Base-by-base conservation (phyloP, 2,113 vertebrate species). In the Ptyas mucosa region DNA sequence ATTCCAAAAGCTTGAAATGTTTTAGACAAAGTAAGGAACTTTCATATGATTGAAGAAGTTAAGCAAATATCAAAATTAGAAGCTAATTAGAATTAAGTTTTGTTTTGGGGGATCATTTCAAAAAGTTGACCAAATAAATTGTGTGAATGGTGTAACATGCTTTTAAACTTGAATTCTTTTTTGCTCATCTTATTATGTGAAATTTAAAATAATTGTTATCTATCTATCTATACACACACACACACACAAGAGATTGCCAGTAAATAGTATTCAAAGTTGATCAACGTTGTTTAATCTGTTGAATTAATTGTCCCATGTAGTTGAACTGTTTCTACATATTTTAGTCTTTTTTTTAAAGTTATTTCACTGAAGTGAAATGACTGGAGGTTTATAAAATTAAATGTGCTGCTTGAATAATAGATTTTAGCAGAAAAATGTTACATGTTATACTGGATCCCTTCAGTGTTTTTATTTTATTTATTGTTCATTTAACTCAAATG, bases 111-210 rank as follows among this genome's bases (percentile, higher is more conserved):
- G 51, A 20, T 52, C 10, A 1, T 15, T 23, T 53, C 6, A 52
- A 53, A 52, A 69, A 49, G 29, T n/a, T 93, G 89, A 61, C 49
- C 29, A 91, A 88, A 39, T 89, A 52, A 26, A 88, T 92, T 29
- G 14, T 14, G 12, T 0, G 0, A 23, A 87, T 8, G 1, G 0
- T 0, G 2, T 92, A 94, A 85, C 87, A 4, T 89, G 49, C 29
- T 26, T 15, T 69, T 86, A 8, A 18, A 75, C 14, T 75, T 93
- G 91, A 61, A 46, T 8, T 54, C 88, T 75, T 87, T 95, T 90
- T 91, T 93, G 15, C 91, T 92, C 93, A 89, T 81, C 55, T 54
- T 75, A 93, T 26, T 89, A 92, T 0, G 49, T 58, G 54, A 91
- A 43, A 85, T 93, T 96, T 81, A 90, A 43, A 92, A 88, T 87